Conservation (phyloP, 1,140 invertebrate species). For the Aradophagus sp. region DNA sequence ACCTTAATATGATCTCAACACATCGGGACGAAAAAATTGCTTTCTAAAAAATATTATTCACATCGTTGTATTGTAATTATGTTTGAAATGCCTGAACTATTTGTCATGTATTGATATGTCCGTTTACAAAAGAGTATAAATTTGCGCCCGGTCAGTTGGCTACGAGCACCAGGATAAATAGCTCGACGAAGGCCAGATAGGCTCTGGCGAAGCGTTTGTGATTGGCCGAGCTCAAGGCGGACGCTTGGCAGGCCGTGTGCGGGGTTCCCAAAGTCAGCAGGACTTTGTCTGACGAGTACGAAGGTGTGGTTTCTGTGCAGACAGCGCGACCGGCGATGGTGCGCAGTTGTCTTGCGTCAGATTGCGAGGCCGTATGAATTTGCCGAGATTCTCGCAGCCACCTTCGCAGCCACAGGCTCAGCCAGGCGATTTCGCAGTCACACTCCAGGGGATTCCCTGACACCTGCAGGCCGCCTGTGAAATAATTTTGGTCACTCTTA, state of each 20-base stretch:
- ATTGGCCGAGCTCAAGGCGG: slow-evolving; percentile 73
- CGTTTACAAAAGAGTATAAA: slow-evolving; percentile 41
- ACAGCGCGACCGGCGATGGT: slow-evolving; percentile 71
- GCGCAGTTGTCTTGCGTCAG: slow-evolving; percentile 70
- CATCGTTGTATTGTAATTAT: slow-evolving; percentile 55
- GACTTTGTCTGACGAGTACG: slow-evolving; percentile 71
- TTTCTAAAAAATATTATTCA: slow-evolving; percentile 27
- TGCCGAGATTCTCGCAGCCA: slow-evolving; percentile 88
- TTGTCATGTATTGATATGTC: slow-evolving; percentile 54
- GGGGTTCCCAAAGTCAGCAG: slow-evolving; percentile 73
- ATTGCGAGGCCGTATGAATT: slow-evolving; percentile 79
- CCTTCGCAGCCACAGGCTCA: slow-evolving; percentile 89
- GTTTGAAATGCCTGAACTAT: slow-evolving; percentile 43
- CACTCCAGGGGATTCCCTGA: slow-evolving; percentile 89
- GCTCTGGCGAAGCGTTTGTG: slow-evolving; percentile 62
- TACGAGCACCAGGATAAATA: slow-evolving; percentile 62
- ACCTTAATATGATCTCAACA: slow-evolving; percentile 11
- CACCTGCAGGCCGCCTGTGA: slow-evolving; percentile 86
- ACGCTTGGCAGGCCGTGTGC: slow-evolving; percentile 77
- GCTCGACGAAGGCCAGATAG: slow-evolving; percentile 61
- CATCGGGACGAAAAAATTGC: slow-evolving; percentile 7
- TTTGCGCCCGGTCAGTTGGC: slow-evolving; percentile 56
- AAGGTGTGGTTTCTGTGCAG: slow-evolving; percentile 71
- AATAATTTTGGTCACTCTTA: slow-evolving; percentile 23
- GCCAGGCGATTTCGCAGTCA: slow-evolving; percentile 91